Evolutionary conservation across 2,113 vertebrate genomes (phyloP), one percentile per base, ranked within the genome.

Genomic region (Leucoraja erinaceus): DNA sequence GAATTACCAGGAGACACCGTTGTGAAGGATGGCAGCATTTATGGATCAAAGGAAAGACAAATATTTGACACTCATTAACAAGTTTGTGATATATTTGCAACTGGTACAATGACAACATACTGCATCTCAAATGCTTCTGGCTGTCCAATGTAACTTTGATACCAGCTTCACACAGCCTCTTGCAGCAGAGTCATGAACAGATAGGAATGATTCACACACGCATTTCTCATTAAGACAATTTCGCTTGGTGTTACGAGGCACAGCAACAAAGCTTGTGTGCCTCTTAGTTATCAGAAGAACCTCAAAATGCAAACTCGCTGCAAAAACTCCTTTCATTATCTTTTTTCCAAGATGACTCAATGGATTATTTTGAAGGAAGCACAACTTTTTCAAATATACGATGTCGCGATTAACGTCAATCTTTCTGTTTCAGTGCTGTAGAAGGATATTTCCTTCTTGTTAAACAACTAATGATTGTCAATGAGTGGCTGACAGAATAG

Each of bases 31-130:
- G 31, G 38, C 31, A 74, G 90, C 20, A 91, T 91, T 91, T 74
- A 72, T 47, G 68, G 90, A 76, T 93, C 78, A 74, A 3, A 93
- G 90, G 93, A 93, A 93, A 94, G 93, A 1, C 54, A 93, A 94
- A 93, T 38, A 84, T 54, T 91, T 91, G 66, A 72, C 31, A 91
- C 72, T 47, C 10, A 74, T 91, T 91, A 91, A 28, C 72, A 22
- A 22, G 54, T 54, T 91, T 38, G 54, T 91, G 38, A 16, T 74
- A 47, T 28, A 25, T 72, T 38, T 91, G 33, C 22, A 91, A 91
- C 47, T 28, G 18, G 63, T 33, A 66, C 63, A 6, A 33, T 28
- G 33, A 28, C 14, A 91, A 91, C 16, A 91, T 25, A 25, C 18
- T 18, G 38, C 22, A 33, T 8, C 38, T 47, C 38, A 63, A n/a